These are phyloP conservation scores for Clivina fossor DNA, from an alignment of 2,888 invertebrate species.

Conservation along the genomic window DNA sequence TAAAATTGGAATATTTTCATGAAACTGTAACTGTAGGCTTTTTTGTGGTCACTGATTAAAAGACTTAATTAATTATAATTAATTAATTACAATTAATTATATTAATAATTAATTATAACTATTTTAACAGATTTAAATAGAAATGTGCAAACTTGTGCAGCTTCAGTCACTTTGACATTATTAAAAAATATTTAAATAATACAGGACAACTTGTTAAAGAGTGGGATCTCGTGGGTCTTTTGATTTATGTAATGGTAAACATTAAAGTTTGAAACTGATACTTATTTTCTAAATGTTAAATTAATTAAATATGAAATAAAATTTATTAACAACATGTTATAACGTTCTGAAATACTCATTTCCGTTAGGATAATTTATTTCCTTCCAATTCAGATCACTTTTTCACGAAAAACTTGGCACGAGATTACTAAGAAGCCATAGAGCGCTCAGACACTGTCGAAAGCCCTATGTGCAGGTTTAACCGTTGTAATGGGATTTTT, in stretches of 20 bases:
- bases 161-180: not conserved
- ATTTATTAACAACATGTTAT: not conserved
- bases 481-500: not conserved
- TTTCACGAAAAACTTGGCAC: conserved; percentile 1
- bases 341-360: not conserved
- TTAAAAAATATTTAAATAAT: not conserved
- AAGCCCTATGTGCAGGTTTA: not conserved
- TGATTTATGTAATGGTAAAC: conserved; percentile 3
- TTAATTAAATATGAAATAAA: not conserved
- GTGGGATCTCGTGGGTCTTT: not conserved
- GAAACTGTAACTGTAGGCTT: too few species aligned
- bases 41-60: too few species aligned
- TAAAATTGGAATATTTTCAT: too few species aligned
- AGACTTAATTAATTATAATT: too few species aligned
- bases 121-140: not conserved
- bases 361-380: not conserved
- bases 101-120: too few species aligned
- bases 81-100: too few species aligned
- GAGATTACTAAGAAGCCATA: too few species aligned
- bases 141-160: not conserved
- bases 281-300: not conserved
- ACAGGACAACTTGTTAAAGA: not conserved
- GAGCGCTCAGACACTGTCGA: conserved; percentile 2
- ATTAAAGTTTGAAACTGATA: conserved; percentile 1
- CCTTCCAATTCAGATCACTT: not conserved